A percentile compares a stretch with the other conserved stretches of the same genome.
These are phyloP conservation scores for Ophiodon elongatus DNA, from an alignment of 2,113 vertebrate genomes.

Conservation along the genomic window DNA sequence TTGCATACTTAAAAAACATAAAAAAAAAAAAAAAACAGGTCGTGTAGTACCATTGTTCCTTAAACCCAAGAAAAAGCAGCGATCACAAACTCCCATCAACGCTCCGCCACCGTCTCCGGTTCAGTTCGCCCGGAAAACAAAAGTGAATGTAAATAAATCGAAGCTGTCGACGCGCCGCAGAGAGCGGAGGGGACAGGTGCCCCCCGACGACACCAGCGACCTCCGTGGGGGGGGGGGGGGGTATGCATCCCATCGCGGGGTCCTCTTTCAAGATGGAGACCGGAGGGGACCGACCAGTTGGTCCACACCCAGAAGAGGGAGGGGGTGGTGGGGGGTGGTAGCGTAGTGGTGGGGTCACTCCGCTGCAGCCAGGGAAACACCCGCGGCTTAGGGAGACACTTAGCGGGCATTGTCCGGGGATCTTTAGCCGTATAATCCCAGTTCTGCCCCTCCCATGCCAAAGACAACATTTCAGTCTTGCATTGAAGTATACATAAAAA, in stretches of 20 bases:
- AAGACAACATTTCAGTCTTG: neutral
- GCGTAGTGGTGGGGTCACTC: neutral
- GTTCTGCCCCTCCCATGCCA: neutral
- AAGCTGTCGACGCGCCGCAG: constrained; percentile 66
- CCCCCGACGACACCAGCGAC: constrained; percentile 70
- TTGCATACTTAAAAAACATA: too few relatives aligned
- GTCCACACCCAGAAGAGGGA: constrained; percentile 48
- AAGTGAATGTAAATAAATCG: constrained; percentile 76
- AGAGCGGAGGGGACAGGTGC: constrained; percentile 81
- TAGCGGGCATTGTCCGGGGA: neutral
- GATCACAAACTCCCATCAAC: neutral
- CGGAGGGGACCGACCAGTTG: constrained; percentile 67
- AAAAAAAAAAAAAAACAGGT: neutral
- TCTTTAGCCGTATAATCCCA: accelerated
- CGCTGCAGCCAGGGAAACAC: constrained; percentile 16
- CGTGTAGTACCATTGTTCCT: neutral
- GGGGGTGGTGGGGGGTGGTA: neutral
- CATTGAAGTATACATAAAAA: neutral
- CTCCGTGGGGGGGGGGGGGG: constrained; percentile 44
- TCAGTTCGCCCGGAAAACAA: constrained; percentile 52
- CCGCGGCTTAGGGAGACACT: neutral
- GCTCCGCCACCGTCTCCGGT: neutral
- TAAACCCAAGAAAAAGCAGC: too few relatives aligned
- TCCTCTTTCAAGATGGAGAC: constrained; percentile 75
- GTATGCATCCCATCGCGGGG: constrained; percentile 79